Percentiles rank a stretch among this genome's conserved stretches.
Evolutionary conservation across 2,888 invertebrate species (phyloP).

Genomic region (Rhyacophila evoluta): DNA sequence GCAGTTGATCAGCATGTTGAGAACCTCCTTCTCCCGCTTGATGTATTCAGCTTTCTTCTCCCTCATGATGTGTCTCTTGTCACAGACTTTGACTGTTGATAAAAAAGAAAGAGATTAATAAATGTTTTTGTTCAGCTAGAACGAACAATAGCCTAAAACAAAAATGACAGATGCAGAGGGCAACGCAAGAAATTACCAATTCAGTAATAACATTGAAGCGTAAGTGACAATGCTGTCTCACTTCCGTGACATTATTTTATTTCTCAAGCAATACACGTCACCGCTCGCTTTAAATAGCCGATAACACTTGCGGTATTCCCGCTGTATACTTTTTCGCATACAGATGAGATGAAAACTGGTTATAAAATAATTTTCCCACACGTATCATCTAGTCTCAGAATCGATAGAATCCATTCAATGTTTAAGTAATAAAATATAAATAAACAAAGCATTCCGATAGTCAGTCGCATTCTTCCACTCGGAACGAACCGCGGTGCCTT

Average conservation of each 20-base stretch:
- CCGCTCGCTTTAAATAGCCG: not conserved
- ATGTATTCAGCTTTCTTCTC: constrained; percentile 96
- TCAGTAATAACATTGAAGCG: not conserved
- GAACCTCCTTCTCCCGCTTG: constrained; percentile 92
- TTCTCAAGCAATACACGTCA: not conserved
- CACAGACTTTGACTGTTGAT: constrained; percentile 94
- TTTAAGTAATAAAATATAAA: constrained; percentile 8
- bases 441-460: constrained; percentile 5
- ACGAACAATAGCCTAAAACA: not conserved
- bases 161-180: not conserved
- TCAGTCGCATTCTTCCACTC: not conserved
- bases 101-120: constrained; percentile 50
- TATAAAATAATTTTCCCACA: constrained; percentile 4
- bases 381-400: constrained; percentile 16
- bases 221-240: constrained; percentile 7
- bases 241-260: constrained; percentile 7
- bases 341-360: constrained; percentile 1
- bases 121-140: not conserved
- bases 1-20: constrained; percentile 85
- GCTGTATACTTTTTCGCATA: not conserved
- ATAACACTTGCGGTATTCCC: constrained; percentile 18
- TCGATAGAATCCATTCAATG: not conserved
- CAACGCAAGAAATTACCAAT: not conserved
- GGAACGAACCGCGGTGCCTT: not conserved
- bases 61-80: constrained; percentile 91